Evolutionary conservation across 1,140 invertebrate genomes (phyloP).

Genomic region (Archivesica marissinica): DNA sequence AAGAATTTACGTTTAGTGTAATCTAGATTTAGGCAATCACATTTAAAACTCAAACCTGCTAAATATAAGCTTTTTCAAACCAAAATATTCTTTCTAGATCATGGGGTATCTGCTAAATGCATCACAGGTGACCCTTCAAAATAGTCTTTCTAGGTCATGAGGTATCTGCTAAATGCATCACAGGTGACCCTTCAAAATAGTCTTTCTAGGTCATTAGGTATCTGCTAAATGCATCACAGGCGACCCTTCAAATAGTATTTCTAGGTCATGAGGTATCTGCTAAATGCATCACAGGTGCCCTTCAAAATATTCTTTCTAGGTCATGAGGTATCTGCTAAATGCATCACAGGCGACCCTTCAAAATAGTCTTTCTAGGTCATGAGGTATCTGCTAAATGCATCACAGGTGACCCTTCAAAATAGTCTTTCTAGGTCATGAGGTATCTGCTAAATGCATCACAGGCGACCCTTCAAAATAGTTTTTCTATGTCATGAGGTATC

Average conservation of each 20-base stretch:
- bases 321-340: background rate
- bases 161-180: conserved; percentile 10
- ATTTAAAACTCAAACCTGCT: conserved; percentile 5
- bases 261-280: conserved; percentile 13
- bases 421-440: conserved; percentile 14
- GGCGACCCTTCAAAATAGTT: conserved; percentile 67
- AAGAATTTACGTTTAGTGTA: conserved; percentile 6
- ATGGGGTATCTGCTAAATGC: background rate
- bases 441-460: conserved; percentile 26
- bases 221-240: conserved; percentile 52
- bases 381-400: background rate
- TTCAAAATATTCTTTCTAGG: conserved; percentile 26
- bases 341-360: conserved; percentile 68
- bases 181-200: conserved; percentile 68
- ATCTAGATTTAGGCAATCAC: background rate
- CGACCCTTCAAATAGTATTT: conserved; percentile 64
- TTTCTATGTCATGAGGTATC: conserved; percentile 19
- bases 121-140: conserved; percentile 71
- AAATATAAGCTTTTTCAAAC: conserved; percentile 12
- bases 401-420: conserved; percentile 69
- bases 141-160: conserved; percentile 25
- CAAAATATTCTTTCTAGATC: conserved; percentile 17
- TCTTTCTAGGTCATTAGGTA: conserved; percentile 13
- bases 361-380: conserved; percentile 35
- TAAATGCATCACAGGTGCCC: conserved; percentile 68